Percentiles rank a stretch among this genome's conserved stretches.
Evolutionary conservation across 2,888 invertebrate genomes (phyloP).

Genomic region (Cremastinae sp.): DNA sequence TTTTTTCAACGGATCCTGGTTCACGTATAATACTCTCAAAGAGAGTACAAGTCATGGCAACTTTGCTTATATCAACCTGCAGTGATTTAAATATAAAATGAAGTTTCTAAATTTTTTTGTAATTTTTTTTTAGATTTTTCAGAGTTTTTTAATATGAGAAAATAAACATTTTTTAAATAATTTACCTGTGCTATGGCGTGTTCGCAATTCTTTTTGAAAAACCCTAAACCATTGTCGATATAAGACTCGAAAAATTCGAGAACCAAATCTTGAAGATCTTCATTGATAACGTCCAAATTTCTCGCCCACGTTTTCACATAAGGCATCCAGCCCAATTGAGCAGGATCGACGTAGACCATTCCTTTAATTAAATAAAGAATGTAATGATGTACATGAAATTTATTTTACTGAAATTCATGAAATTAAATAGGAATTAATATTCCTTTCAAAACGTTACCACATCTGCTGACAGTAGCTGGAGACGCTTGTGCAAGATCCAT

Average conservation of each 20-base stretch:
- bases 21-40: conserved; percentile 86
- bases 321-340: conserved; percentile 91
- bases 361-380: conserved; percentile 80
- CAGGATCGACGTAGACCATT: conserved; percentile 95
- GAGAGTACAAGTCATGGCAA: conserved; percentile 87
- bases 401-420: background rate
- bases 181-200: conserved; percentile 89
- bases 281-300: conserved; percentile 81
- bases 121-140: background rate
- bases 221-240: conserved; percentile 85
- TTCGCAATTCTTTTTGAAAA: conserved; percentile 86
- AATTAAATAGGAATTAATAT: background rate
- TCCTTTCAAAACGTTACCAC: conserved; percentile 66
- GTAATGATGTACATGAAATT: too few species aligned
- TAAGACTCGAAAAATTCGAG: conserved; percentile 85
- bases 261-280: conserved; percentile 85
- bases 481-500: conserved; percentile 92
- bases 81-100: background rate
- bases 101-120: conserved; percentile 4
- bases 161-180: too few species aligned
- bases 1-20: conserved; percentile 85
- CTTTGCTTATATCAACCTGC: conserved; percentile 92
- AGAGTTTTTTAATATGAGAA: too few species aligned
- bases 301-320: conserved; percentile 89
- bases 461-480: conserved; percentile 92